Conservation (phyloP, 1,140 invertebrate species). For the Drosophila pruinosa region DNA sequence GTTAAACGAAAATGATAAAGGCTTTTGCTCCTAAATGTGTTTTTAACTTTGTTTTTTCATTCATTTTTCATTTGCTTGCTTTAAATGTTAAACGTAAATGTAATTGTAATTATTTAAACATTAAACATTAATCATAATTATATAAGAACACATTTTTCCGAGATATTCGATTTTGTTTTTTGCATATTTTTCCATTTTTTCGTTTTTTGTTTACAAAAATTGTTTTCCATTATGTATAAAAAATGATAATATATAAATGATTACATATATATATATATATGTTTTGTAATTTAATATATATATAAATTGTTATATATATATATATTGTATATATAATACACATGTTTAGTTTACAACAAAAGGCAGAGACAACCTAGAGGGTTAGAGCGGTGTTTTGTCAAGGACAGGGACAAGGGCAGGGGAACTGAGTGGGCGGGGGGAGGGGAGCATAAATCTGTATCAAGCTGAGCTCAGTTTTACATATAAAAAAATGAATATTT, state of each 20-base stretch:
- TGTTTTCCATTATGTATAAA: constrained; percentile 38
- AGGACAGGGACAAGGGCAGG: too few relatives aligned
- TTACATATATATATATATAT: constrained; percentile 9
- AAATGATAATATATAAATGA: constrained; percentile 62
- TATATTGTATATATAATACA: constrained; percentile 73
- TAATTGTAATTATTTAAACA: constrained; percentile 70
- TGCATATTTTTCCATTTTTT: constrained; percentile 23
- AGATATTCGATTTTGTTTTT: constrained; percentile 76
- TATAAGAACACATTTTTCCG: constrained; percentile 80
- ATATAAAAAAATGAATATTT: background rate
- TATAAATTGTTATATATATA: constrained; percentile 62
- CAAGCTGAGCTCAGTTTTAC: constrained; percentile 39
- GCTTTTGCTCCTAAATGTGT: constrained; percentile 20
- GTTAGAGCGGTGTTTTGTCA: constrained; percentile 36
- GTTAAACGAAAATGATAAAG: constrained; percentile 18
- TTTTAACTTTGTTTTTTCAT: constrained; percentile 27
- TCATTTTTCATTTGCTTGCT: constrained; percentile 35
- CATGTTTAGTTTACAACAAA: constrained; percentile 75
- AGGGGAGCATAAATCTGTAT: constrained; percentile 8
- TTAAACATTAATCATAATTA: constrained; percentile 74
- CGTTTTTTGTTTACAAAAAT: constrained; percentile 52
- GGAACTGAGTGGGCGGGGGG: background rate
- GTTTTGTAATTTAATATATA: constrained; percentile 17
- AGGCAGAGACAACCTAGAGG: constrained; percentile 76
- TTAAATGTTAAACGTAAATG: constrained; percentile 62